These are phyloP conservation scores for Scaptomyza montana DNA, from an alignment of 1,140 invertebrate species.

Conservation along the genomic window DNA sequence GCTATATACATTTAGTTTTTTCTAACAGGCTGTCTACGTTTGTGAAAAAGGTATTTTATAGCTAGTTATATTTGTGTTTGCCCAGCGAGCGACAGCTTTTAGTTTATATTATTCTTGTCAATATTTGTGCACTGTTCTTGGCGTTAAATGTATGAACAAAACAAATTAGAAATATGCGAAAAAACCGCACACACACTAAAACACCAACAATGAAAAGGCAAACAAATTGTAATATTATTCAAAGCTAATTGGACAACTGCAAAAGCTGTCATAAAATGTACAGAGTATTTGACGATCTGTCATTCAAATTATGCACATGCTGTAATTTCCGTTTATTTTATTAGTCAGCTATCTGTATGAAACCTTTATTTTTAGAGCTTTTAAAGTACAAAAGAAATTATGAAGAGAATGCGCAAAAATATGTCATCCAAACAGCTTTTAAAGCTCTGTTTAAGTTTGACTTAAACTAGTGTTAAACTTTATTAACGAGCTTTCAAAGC, in stretches of 20 bases:
- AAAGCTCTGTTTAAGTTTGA: no score
- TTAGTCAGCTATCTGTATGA: background rate
- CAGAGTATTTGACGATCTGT: background rate
- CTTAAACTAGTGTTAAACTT: no score
- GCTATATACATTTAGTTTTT: background rate
- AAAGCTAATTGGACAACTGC: slow-evolving; percentile 54
- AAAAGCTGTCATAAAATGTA: slow-evolving; percentile 23
- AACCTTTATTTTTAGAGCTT: background rate
- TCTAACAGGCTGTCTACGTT: background rate
- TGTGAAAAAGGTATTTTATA: slow-evolving; percentile 13
- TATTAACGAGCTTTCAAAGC: no score
- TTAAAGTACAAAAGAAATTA: background rate
- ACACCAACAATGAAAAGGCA: background rate
- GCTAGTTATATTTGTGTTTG: slow-evolving; percentile 29
- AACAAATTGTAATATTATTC: slow-evolving; percentile 50
- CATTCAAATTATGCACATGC: background rate
- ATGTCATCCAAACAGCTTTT: no score
- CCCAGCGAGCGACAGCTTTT: slow-evolving; percentile 31
- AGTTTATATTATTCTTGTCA: slow-evolving; percentile 38
- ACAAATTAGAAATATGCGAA: slow-evolving; percentile 21
- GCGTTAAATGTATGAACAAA: slow-evolving; percentile 39
- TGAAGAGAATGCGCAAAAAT: no score
- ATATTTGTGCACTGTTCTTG: slow-evolving; percentile 48
- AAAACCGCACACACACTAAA: slow-evolving; percentile 19
- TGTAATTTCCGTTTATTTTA: background rate